Evolutionary conservation across 2,888 invertebrate genomes (phyloP).

Genomic region (Hedychridium roseum): DNA sequence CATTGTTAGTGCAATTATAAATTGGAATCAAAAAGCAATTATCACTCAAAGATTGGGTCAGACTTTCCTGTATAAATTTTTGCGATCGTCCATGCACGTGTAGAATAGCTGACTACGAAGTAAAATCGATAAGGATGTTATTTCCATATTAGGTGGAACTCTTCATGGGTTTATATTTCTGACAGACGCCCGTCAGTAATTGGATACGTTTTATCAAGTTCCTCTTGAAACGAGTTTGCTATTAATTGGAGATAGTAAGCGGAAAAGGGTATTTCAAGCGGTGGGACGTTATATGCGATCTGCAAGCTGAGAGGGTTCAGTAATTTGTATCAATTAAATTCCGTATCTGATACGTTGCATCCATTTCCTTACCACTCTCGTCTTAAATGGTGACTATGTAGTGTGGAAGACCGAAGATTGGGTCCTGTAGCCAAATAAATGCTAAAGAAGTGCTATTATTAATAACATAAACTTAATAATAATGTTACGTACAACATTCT

Average conservation of each 20-base stretch:
- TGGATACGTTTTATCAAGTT: conserved; percentile 53
- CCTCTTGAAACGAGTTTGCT: conserved; percentile 44
- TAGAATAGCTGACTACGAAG: no score
- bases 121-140: no score
- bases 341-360: conserved; percentile 42
- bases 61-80: no score
- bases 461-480: not conserved
- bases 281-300: conserved; percentile 34
- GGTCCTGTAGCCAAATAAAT: not conserved
- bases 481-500: not conserved
- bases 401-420: not conserved
- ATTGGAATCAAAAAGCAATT: no score
- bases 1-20: no score
- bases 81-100: no score
- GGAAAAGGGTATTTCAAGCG: conserved; percentile 37
- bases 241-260: conserved; percentile 47
- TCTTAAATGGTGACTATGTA: conserved; percentile 5
- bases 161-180: conserved; percentile 37
- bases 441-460: not conserved
- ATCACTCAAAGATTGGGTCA: no score
- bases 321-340: conserved; percentile 55
- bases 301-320: conserved; percentile 41
- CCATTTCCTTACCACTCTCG: conserved; percentile 48
- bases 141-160: not conserved
- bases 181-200: conserved; percentile 46